phyloP scores from a whole-genome alignment of 2,797 vertebrate species.

The Cuculus canorus region DNA sequence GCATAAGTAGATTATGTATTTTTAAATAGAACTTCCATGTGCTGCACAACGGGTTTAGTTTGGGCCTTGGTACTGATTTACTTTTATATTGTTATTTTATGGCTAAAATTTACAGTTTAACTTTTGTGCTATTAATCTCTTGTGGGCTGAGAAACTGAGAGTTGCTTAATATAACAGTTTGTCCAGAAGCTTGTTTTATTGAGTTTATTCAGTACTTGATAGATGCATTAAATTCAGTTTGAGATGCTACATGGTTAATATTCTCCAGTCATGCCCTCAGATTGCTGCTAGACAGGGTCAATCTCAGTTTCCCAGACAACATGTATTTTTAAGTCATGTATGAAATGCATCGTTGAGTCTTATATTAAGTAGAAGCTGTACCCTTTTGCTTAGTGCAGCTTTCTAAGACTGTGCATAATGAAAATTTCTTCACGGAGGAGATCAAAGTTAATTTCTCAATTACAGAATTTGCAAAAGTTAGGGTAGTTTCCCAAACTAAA shows the following conservation, averaged over 20 bases:
- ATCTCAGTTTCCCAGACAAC: background rate
- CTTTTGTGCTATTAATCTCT: background rate
- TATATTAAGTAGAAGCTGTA: background rate
- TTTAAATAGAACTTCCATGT: background rate
- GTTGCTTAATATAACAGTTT: background rate
- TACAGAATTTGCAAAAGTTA: background rate
- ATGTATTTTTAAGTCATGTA: background rate
- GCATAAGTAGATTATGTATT: background rate
- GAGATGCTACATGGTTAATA: background rate
- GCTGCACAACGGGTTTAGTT: background rate
- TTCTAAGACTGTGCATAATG: background rate
- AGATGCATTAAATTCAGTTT: constrained; percentile 8
- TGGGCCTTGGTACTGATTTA: background rate
- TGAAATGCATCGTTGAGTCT: background rate
- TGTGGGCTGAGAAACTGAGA: background rate
- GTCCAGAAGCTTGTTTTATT: constrained; percentile 7
- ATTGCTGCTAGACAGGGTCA: background rate
- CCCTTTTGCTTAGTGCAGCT: background rate
- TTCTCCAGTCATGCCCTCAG: background rate
- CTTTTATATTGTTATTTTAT: background rate
- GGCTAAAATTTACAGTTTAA: background rate
- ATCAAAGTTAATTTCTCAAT: background rate
- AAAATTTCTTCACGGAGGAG: background rate
- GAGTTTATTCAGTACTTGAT: background rate
- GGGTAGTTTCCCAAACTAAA: background rate